Conservation (phyloP, 2,888 invertebrate species). For the Cantharis nigra region DNA sequence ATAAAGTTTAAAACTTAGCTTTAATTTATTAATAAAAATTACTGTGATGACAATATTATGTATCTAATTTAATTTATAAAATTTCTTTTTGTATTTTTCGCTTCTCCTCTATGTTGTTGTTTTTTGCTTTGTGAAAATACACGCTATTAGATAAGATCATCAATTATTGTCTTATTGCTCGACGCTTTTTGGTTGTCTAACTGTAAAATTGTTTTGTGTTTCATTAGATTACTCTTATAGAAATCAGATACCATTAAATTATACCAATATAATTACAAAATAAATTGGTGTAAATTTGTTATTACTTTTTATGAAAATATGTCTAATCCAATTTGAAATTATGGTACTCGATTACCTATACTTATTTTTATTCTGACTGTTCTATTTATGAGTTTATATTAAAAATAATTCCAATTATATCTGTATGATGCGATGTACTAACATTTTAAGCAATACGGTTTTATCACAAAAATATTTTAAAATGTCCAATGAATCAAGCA, state of each 20-base stretch:
- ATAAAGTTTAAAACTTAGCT: background rate
- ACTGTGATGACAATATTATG: background rate
- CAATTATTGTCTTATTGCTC: background rate
- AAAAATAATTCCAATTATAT: too few species aligned
- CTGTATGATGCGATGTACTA: too few species aligned
- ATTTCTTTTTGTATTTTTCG: background rate
- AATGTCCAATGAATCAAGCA: background rate
- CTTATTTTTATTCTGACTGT: too few species aligned
- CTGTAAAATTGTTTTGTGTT: background rate
- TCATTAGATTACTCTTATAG: background rate
- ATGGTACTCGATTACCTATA: too few species aligned
- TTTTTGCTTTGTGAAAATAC: background rate
- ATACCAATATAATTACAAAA: background rate
- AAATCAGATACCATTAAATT: background rate
- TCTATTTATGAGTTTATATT: too few species aligned
- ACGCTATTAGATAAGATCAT: background rate
- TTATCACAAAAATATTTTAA: background rate
- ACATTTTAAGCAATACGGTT: too few species aligned
- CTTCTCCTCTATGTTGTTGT: background rate
- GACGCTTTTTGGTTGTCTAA: background rate
- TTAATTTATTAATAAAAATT: background rate
- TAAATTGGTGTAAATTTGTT: background rate
- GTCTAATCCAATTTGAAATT: too few species aligned
- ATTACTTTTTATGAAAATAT: too few species aligned
- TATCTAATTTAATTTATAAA: background rate